Evolutionary conservation across 2,888 invertebrate species (phyloP).

Genomic region (Limenitis camilla): DNA sequence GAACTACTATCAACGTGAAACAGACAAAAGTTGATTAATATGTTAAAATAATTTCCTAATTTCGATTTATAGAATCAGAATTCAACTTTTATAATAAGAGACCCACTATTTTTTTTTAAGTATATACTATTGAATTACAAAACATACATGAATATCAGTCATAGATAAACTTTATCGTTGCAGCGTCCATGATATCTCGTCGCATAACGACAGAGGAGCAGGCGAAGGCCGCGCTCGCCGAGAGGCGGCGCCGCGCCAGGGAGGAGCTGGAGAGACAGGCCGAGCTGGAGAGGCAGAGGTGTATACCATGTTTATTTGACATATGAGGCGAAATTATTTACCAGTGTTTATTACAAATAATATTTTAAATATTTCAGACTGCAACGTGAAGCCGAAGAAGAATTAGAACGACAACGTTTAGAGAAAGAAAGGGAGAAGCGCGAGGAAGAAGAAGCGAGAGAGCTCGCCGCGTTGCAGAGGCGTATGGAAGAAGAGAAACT

Average conservation of each 20-base stretch:
- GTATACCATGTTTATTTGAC: not conserved
- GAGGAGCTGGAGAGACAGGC: constrained; percentile 86
- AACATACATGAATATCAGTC: too few species aligned
- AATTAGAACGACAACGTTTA: constrained; percentile 81
- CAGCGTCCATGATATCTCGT: constrained; percentile 60
- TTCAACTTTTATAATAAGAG: too few species aligned
- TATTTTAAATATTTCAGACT: constrained; percentile 42
- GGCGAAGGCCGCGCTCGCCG: constrained; percentile 94
- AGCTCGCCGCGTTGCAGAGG: constrained; percentile 85
- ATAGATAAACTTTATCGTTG: not conserved
- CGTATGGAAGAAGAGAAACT: constrained; percentile 90
- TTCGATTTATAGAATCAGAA: too few species aligned
- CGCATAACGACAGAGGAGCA: constrained; percentile 91
- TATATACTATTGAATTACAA: too few species aligned
- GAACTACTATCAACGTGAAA: too few species aligned
- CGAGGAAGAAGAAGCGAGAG: constrained; percentile 86
- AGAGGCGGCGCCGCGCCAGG: constrained; percentile 87
- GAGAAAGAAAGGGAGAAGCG: constrained; percentile 90
- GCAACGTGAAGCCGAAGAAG: constrained; percentile 73
- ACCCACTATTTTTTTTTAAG: too few species aligned
- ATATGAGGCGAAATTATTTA: not conserved
- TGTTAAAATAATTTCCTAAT: too few species aligned
- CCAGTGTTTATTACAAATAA: not conserved
- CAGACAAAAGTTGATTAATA: too few species aligned
- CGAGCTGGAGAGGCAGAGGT: constrained; percentile 39